Evolutionary conservation across 2,797 vertebrate genomes (phyloP).

Genomic region (Glossophaga mutica): DNA sequence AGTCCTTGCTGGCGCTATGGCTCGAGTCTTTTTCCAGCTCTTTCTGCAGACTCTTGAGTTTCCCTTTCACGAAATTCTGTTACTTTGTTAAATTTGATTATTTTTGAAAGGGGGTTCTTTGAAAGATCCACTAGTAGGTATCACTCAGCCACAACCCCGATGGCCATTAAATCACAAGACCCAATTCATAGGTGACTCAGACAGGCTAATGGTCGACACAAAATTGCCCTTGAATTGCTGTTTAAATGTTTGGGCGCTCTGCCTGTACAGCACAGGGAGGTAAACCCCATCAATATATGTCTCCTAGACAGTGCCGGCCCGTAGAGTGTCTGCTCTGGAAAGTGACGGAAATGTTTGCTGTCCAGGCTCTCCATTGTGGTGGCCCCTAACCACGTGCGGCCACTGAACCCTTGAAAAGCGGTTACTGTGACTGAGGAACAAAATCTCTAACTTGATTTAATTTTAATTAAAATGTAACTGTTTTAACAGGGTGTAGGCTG

Average conservation of each 20-base stretch:
- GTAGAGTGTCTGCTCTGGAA: neutral
- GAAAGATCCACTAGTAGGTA: neutral
- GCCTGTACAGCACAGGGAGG: neutral
- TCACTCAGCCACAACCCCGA: neutral
- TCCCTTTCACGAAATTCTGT: neutral
- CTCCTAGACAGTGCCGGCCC: neutral
- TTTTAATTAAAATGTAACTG: neutral
- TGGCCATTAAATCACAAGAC: neutral
- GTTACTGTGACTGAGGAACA: neutral
- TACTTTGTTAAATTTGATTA: neutral
- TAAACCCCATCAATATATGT: neutral
- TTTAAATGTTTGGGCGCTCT: neutral
- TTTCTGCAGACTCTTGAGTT: neutral
- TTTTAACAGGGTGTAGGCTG: no score
- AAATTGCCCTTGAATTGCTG: neutral
- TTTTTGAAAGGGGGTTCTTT: neutral
- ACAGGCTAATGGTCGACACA: neutral
- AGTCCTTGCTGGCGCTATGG: neutral
- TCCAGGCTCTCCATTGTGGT: neutral
- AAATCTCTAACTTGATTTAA: neutral
- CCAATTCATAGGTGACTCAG: neutral
- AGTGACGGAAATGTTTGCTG: neutral
- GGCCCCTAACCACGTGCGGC: neutral
- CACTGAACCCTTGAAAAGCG: neutral
- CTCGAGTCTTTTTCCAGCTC: neutral